Base-by-base conservation (phyloP, 2,113 vertebrate genomes). In the Mugil cephalus region DNA sequence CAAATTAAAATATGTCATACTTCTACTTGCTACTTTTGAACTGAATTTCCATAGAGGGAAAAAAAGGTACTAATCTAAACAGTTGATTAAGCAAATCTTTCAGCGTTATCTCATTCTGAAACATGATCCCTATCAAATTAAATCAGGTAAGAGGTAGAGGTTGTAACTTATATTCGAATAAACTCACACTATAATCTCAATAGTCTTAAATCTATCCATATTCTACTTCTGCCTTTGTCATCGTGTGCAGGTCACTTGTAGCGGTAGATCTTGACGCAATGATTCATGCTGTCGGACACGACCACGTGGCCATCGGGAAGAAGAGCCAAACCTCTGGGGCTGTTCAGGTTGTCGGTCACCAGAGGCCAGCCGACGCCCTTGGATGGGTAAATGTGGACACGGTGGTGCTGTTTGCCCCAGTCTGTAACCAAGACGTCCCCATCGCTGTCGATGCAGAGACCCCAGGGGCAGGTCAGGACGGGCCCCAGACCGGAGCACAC, bases 241-340 rank as follows among this genome's bases (percentile, higher is more conserved):
- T 70, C 7, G 2, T 67, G 12, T 38, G 8, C 1, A 7, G 17
- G 58, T 91, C 39, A 94, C 82, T 93, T 94, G 87, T 95, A 96
- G 52, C 87, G 92, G 66, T 94, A 96, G 39, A 94, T 85, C 73
- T 95, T 95, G 40, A 96, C 68, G 66, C 94, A 95, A 68, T 95
- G 94, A 71, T 95, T 94, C 94, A 95, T 94, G 74, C 94, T 95
- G 78, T 95, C 95, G 4, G 93, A 93, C 56, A 95, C 90, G 1
- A 91, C 92, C 24, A 96, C 50, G 11, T 93, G 90, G 4, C 91
- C 92, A 8, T 90, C 89, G 7, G 92, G 93, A 15, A 94, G 85
- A 36, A 95, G 72, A 1, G 93, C 90, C 3, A 95, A 78, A 8
- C 95, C 95, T 10, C 95, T 74, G 10, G 95, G 95, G 64, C 90